phyloP scores from a whole-genome alignment of 30 jellyfish, hydroid and myxozoan species.

The Rhopilema esculentum region DNA sequence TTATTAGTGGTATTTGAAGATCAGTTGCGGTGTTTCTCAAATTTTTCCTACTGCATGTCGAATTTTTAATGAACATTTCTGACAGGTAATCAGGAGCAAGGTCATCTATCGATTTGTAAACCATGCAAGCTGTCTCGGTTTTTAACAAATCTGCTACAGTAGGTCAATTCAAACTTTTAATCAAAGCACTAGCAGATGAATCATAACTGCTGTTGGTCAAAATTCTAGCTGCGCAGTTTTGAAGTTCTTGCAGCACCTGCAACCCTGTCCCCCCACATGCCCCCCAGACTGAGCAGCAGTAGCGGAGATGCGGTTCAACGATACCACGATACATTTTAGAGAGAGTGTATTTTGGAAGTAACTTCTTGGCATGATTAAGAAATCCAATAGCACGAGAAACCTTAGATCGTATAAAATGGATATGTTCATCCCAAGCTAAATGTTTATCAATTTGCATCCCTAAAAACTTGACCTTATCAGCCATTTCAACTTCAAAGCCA shows the following conservation, averaged over 20 bases:
- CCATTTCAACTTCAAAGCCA: too few species aligned
- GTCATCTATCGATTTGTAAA: conserved; percentile 26
- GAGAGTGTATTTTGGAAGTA: conserved; percentile 2
- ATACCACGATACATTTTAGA: not conserved
- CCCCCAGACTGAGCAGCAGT: conserved; percentile 50
- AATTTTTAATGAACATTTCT: conserved; percentile 5
- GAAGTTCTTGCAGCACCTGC: conserved; percentile 21
- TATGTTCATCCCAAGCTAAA: conserved; percentile 21
- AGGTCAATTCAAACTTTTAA: conserved; percentile 7
- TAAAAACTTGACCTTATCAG: too few species aligned
- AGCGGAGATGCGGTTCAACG: conserved; percentile 11
- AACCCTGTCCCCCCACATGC: conserved; percentile 25
- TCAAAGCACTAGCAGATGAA: conserved; percentile 19
- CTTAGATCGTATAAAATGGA: conserved; percentile 21
- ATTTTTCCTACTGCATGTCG: not conserved
- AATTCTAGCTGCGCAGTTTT: conserved; percentile 29
- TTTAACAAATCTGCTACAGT: conserved; percentile 2
- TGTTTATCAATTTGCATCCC: conserved; percentile 6
- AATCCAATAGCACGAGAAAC: conserved; percentile 19
- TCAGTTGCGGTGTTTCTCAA: conserved; percentile 34
- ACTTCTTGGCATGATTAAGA: conserved; percentile 14
- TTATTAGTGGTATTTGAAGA: not conserved
- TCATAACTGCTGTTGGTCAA: conserved; percentile 16
- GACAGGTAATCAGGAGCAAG: conserved; percentile 43
- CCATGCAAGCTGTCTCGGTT: conserved; percentile 17